phyloP scores from a whole-genome alignment of 1,140 invertebrate genomes.

The Drosophila persimilis region DNA sequence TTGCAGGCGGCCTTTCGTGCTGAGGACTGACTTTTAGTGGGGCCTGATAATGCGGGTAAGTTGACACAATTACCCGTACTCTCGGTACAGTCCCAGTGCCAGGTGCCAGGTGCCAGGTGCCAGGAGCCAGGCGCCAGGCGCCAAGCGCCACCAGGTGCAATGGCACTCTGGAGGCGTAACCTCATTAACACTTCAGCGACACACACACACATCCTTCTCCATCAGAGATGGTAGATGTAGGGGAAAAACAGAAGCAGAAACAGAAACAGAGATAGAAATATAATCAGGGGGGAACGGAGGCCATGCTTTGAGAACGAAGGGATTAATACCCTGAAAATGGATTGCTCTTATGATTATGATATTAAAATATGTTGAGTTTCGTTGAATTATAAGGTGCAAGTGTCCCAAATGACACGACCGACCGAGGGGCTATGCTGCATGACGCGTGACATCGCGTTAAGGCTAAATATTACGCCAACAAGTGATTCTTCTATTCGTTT shows the following conservation, averaged over 20 bases:
- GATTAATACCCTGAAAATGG: no score
- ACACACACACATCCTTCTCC: slow-evolving; percentile 22
- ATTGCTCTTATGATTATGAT: no score
- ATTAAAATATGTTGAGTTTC: no score
- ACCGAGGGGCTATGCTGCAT: no score
- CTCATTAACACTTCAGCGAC: slow-evolving; percentile 59
- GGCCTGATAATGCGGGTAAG: slow-evolving; percentile 50
- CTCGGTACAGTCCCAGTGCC: not conserved
- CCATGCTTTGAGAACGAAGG: no score
- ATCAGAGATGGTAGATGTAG: not conserved
- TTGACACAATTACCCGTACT: slow-evolving; percentile 60
- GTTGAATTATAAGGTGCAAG: no score
- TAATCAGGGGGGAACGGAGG: no score
- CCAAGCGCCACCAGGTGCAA: slow-evolving; percentile 6
- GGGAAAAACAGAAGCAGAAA: not conserved
- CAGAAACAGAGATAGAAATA: not conserved
- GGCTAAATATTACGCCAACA: no score
- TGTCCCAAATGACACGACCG: no score
- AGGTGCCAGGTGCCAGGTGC: not conserved
- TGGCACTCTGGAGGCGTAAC: slow-evolving; percentile 46
- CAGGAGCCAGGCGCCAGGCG: no score
- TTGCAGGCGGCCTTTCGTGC: slow-evolving; percentile 24
- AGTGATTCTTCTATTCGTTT: no score
- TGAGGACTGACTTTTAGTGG: slow-evolving; percentile 12
- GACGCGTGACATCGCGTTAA: no score